Base-by-base conservation (phyloP, 2,113 vertebrate genomes). In the Lophura nycthemera region DNA sequence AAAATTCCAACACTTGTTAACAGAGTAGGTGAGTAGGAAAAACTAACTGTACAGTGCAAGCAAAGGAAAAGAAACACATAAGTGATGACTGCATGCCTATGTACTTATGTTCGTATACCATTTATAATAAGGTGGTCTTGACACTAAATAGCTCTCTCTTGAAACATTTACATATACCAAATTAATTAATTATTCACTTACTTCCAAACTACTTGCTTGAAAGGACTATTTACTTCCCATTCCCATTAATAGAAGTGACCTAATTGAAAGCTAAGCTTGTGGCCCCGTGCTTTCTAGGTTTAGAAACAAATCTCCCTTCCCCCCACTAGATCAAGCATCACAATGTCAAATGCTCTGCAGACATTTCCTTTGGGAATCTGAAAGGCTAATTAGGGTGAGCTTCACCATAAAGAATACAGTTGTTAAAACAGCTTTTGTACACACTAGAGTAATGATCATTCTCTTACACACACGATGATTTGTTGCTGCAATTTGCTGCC, bases 371-470 rank as follows among this genome's bases (percentile, higher is more conserved):
- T 60, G 97, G 98, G 99, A 98, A 98, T 98, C 97, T 98, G 98
- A 98, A 97, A 98, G 98, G 99, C 99, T 99, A 99, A 99, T 99
- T 99, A 99, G 98, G 98, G 98, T 99, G 98, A 99, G 98, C 97
- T 98, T 98, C 98, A 97, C 96, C 94, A 96, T 97, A 97, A 98
- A 98, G 96, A 97, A 98, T 98, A 98, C 96, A 98, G 98, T 98
- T 98, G 98, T 98, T 98, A 98, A 97, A 98, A 97, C 97, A 98
- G 98, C 96, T 98, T 97, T 98, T 97, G 97, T 97, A 97, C 97
- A 97, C 96, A 96, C 89, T 97, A 96, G 97, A 98, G 98, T 98
- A 98, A 98, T 98, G 98, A 98, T 98, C 96, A 97, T 96, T 98
- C 97, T 97, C 65, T 96, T 97, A 97, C 84, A 97, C 95, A 97